Evolutionary conservation across 2,113 vertebrate species (phyloP).

Genomic region (Nematolebias whitei): DNA sequence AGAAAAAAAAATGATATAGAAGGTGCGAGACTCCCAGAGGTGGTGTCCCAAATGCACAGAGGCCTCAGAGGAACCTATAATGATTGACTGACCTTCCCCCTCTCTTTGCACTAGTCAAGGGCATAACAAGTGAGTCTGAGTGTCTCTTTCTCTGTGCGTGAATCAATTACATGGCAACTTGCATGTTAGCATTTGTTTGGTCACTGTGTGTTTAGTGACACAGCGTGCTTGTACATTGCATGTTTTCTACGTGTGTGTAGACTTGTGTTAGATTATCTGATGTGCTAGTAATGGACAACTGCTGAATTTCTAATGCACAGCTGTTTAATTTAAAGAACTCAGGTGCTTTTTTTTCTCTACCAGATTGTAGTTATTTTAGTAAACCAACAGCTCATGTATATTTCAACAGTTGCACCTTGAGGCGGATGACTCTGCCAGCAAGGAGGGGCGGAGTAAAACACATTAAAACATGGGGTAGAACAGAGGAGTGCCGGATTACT

Average conservation of each 20-base stretch:
- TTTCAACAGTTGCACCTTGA: constrained; percentile 58
- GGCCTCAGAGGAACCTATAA: constrained; percentile 52
- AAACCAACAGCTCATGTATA: constrained; percentile 69
- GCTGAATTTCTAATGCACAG: constrained; percentile 36
- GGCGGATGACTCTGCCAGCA: constrained; percentile 50
- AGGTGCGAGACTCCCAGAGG: constrained; percentile 58
- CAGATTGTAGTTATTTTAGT: constrained; percentile 42
- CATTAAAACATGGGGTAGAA: constrained; percentile 50
- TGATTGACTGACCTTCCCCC: constrained; percentile 71
- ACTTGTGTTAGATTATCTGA: constrained; percentile 24
- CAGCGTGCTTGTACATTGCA: not conserved
- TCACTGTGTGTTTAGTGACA: not conserved
- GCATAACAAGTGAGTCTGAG: constrained; percentile 6
- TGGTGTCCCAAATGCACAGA: constrained; percentile 55
- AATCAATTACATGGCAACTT: not conserved
- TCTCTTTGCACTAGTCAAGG: constrained; percentile 64
- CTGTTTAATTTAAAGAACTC: constrained; percentile 37
- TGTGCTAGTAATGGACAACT: constrained; percentile 33
- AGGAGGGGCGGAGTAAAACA: constrained; percentile 54
- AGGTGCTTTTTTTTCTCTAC: constrained; percentile 3
- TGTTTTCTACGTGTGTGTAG: not conserved
- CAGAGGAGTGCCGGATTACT: constrained; percentile 55
- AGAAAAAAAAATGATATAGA: constrained; percentile 1
- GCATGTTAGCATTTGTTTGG: not conserved
- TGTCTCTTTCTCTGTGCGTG: not conserved